Evolutionary conservation across 2,113 vertebrate genomes (phyloP), one percentile per base, ranked within the genome.

Genomic region (Sisor rabdophorus): DNA sequence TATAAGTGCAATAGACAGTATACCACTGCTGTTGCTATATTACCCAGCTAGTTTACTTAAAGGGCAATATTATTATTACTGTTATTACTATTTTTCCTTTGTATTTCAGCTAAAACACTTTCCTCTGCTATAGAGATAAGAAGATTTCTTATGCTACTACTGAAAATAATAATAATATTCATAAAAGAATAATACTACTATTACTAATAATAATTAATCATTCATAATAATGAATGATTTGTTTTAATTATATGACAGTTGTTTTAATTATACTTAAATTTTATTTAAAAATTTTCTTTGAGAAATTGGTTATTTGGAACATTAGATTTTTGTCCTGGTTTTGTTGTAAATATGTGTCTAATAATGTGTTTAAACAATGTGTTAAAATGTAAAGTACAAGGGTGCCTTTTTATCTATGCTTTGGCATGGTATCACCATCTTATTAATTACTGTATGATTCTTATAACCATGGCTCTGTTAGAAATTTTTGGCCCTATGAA

Each of bases 351-450:
- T 16, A 67, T 48, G 12, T 10, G 0, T 67, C 7, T 65, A 9
- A 47, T 24, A 44, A 44, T 44, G 6, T 44, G 32, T 20, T 32
- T 12, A 40, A 64, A 36, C 2, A 3, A 6, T 36, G n/a, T n/a
- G n/a, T n/a, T n/a, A 63, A 11, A 20, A 30, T 2, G 20, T 30
- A 22, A 47, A 24, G 13, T 22, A 22, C 6, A 48, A 48, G 16
- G 63, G 13, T 48, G 11, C 36, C 15, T 64, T 65, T 47, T 8
- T 22, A 6, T 60, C 30, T 24, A 60, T 50, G 26, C 20, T 56
- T 60, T 15, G 70, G 50, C 24, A 77, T 77, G 69, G 20, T 60
- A 69, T 70, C 60, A 60, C 28, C 60, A 70, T 70, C 44, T 60
- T 77, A 59, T 40, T 60, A 59, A 50, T 70, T 68, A 4, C 7